Conservation (phyloP, 92 coral and sea anemone species). For the Epizoanthus scotinus region DNA sequence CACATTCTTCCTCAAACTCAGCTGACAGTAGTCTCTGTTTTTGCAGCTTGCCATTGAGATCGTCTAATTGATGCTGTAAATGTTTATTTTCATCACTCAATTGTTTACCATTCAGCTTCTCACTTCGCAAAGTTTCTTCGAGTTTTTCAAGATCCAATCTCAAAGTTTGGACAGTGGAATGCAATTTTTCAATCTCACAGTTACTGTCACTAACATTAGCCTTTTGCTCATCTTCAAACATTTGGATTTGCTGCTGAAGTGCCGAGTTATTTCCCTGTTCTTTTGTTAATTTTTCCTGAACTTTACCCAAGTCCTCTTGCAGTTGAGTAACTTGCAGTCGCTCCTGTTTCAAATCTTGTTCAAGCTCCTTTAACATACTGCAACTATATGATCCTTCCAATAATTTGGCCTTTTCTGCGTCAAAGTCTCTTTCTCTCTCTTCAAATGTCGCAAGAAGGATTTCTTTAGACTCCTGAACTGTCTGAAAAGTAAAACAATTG, state of each 20-base stretch:
- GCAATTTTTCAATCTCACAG: constrained; percentile 42
- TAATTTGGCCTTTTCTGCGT: constrained; percentile 41
- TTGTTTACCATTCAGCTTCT: constrained; percentile 13
- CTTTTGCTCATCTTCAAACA: constrained; percentile 31
- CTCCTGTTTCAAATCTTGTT: constrained; percentile 45
- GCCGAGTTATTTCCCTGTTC: constrained; percentile 28
- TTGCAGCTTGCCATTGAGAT: constrained; percentile 30
- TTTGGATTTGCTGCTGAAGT: constrained; percentile 41
- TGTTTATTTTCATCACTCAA: constrained; percentile 37
- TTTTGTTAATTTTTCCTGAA: constrained; percentile 40
- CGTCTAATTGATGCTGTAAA: constrained; percentile 29
- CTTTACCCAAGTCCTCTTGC: constrained; percentile 34
- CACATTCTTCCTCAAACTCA: constrained; percentile 69
- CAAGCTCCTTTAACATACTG: constrained; percentile 41
- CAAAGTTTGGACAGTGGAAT: constrained; percentile 38
- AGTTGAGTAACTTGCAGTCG: constrained; percentile 45
- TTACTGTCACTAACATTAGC: constrained; percentile 35
- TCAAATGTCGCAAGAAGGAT: constrained; percentile 57
- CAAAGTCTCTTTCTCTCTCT: constrained; percentile 66
- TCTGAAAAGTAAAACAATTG: constrained; percentile 7
- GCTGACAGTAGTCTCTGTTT: constrained; percentile 40
- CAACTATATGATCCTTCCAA: constrained; percentile 46
- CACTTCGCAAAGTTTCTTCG: constrained; percentile 24
- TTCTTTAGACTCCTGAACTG: constrained; percentile 43
- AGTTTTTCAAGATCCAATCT: constrained; percentile 40